A percentile compares a stretch with the other conserved stretches of the same genome.
Conservation (phyloP, 2,888 invertebrate species). For the Frankliniella intonsa region DNA sequence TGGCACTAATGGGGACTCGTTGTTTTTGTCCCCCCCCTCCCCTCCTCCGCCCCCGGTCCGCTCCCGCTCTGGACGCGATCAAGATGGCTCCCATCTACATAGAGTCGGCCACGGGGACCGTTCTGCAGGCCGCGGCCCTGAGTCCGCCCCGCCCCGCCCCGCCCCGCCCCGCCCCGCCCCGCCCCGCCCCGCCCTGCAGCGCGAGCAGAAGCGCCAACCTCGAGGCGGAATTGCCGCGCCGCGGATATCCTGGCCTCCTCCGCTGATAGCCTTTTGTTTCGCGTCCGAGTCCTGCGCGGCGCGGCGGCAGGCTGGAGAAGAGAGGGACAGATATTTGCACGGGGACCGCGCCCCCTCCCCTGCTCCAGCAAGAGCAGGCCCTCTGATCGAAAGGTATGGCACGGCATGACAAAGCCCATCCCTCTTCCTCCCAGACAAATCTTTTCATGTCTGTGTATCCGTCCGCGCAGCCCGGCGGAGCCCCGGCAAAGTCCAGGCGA, state of each 20-base stretch:
- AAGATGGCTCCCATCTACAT: too few species aligned
- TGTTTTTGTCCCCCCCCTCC: background rate
- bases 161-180: too few species aligned
- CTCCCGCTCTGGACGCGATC: too few species aligned
- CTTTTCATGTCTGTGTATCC: conserved; percentile 5
- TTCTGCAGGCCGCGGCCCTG: too few species aligned
- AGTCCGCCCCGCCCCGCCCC: too few species aligned
- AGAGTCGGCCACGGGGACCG: too few species aligned
- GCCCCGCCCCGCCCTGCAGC: background rate
- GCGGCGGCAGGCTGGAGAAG: background rate
- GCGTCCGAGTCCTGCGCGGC: too few species aligned
- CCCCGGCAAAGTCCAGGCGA: background rate
- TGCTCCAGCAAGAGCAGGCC: background rate
- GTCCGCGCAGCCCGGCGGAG: background rate
- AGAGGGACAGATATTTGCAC: too few species aligned
- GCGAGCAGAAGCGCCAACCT: background rate
- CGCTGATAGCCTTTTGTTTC: too few species aligned
- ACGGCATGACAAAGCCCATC: background rate
- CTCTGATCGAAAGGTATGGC: background rate
- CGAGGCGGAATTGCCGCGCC: too few species aligned
- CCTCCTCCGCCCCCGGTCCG: background rate
- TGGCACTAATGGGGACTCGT: conserved; percentile 3
- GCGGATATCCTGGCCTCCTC: too few species aligned
- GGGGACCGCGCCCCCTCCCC: too few species aligned
- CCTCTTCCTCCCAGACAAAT: background rate